Base-by-base conservation (phyloP, 2,888 invertebrate species). In the Pantelozetes paolii region DNA sequence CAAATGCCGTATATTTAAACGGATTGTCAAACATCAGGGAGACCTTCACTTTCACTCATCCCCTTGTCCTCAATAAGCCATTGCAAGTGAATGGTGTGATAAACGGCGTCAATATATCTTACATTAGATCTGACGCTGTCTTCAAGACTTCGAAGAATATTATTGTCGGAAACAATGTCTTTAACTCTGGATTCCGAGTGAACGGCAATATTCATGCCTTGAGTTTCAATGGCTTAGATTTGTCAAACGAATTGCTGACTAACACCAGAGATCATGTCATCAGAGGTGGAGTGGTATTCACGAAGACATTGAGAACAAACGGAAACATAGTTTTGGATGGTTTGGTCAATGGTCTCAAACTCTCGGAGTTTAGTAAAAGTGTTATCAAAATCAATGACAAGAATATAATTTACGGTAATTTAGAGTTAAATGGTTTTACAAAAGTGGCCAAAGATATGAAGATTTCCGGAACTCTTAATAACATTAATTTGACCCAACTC, bases 101-200 rank as follows among this genome's bases (percentile, higher is more conserved):
- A 15, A 67, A 67, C 23, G 67, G 67, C 11, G 42, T 67, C 11
- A 67, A 67, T 67, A 1, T 67, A 11, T 13, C 40, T 20, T 67
- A 67, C 30, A 18, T 42, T 2, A 40, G 40, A 36, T 20, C 2
- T 5, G 67, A 77, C 45, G 73, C 75, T 18, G 26, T 77, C 13
- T 75, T 74, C 50, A 75, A 72, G 20, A 73, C 36, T 30, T 32
- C 45, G 0, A n/a, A 40, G 2, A 75, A 76, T 32, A 26, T 62
- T 15, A 73, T 77, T 0, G 23, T 30, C 1, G 77, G 75, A 2
- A 40, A 18, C 1, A 75, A 36, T 42, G 20, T 50, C 15, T 77
- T 77, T 28, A 48, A 71, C 36, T 50, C 70, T 8, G 76, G 75
- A 8, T 74, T 76, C 50, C 62, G 73, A 28, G 76, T 77, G 1